Conservation (phyloP, 2,888 invertebrate species). For the Catonia carolina region DNA sequence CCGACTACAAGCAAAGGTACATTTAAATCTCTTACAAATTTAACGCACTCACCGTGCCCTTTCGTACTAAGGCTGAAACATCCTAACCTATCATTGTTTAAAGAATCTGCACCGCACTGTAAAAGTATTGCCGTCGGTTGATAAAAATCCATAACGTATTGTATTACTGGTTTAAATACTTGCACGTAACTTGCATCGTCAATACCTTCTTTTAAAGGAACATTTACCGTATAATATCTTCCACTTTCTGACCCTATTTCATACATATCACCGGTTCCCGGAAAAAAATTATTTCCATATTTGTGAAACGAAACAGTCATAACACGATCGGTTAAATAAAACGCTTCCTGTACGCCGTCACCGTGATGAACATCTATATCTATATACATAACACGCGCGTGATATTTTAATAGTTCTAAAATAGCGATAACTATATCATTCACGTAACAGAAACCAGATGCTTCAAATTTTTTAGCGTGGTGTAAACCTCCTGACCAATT, state of each 20-base stretch:
- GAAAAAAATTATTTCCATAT: conserved; percentile 96
- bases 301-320: conserved; percentile 99
- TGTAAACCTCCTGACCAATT: conserved; percentile 99
- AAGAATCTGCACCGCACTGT: conserved; percentile 96
- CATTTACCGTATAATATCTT: conserved; percentile 95
- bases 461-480: conserved; percentile 98
- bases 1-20: conserved; percentile 86
- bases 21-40: conserved; percentile 84
- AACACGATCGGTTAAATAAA: conserved; percentile 92
- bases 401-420: conserved; percentile 86
- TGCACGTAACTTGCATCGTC: conserved; percentile 89
- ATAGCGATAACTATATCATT: conserved; percentile 99
- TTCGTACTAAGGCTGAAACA: conserved; percentile 91
- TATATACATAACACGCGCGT: conserved; percentile 91
- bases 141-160: conserved; percentile 90
- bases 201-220: conserved; percentile 95
- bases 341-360: conserved; percentile 95
- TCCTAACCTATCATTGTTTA: conserved; percentile 88
- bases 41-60: conserved; percentile 94
- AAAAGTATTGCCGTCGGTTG: conserved; percentile 91
- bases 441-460: conserved; percentile 98
- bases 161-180: conserved; percentile 88
- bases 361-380: conserved; percentile 99
- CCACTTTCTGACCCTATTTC: conserved; percentile 96
- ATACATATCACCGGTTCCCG: conserved; percentile 98